phyloP scores from a whole-genome alignment of 2,888 invertebrate species.

The Drosophila atripex region DNA sequence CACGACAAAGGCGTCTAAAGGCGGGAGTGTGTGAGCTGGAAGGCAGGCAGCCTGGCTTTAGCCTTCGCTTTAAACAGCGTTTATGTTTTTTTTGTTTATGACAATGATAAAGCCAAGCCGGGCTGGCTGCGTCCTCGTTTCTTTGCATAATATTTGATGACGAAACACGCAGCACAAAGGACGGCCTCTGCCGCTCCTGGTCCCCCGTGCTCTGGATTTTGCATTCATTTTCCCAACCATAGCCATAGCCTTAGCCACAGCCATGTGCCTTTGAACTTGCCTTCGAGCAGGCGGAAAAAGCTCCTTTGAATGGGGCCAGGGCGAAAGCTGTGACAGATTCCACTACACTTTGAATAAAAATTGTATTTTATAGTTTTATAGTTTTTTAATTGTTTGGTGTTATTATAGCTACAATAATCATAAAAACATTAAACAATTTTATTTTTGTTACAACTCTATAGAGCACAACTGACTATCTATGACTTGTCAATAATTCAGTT shows the following conservation, averaged over 20 bases:
- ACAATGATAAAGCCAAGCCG: constrained; percentile 40
- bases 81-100: constrained; percentile 35
- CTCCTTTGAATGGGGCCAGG: constrained; percentile 27
- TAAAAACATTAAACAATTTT: too few relatives aligned
- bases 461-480: too few relatives aligned
- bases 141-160: constrained; percentile 65
- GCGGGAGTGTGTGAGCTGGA: constrained; percentile 14
- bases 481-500: too few relatives aligned
- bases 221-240: constrained; percentile 8
- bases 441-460: too few relatives aligned
- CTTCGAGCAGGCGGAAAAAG: constrained; percentile 36
- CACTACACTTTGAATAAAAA: neutral
- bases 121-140: constrained; percentile 18
- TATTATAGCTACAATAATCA: too few relatives aligned
- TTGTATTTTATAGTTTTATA: too few relatives aligned
- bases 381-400: too few relatives aligned
- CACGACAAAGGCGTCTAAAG: constrained; percentile 29
- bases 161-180: constrained; percentile 40
- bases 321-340: constrained; percentile 38
- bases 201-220: constrained; percentile 8
- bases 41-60: constrained; percentile 22
- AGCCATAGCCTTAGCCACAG: too few relatives aligned
- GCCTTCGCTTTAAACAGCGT: constrained; percentile 31
- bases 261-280: constrained; percentile 68
- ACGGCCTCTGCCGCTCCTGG: constrained; percentile 5